Evolutionary conservation across 2,888 invertebrate genomes (phyloP).

Genomic region (Timema cristinae): DNA sequence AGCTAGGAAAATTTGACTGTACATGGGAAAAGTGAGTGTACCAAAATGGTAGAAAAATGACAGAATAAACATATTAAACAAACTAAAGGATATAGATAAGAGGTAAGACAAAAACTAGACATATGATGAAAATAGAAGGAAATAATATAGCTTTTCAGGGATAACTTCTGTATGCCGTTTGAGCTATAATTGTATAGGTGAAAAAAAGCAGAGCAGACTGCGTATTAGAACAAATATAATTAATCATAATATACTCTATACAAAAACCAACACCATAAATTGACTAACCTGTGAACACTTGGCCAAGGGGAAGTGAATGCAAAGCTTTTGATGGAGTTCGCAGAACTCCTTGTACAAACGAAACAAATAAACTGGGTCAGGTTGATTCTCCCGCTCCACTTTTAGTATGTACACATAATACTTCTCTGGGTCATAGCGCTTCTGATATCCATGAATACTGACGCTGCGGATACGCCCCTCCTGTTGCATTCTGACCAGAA

Average conservation of each 20-base stretch:
- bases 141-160: too few relatives aligned
- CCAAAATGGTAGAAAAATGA: too few relatives aligned
- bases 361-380: conserved; percentile 84
- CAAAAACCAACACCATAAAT: neutral
- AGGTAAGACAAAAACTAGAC: too few relatives aligned
- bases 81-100: too few relatives aligned
- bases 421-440: conserved; percentile 95
- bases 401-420: conserved; percentile 90
- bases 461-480: conserved; percentile 86
- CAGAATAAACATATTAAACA: too few relatives aligned
- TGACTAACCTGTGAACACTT: conserved; percentile 78
- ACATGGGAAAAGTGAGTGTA: too few relatives aligned
- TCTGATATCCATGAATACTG: conserved; percentile 84
- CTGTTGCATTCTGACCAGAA: conserved; percentile 63
- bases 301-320: conserved; percentile 85
- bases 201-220: neutral
- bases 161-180: too few relatives aligned
- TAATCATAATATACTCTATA: neutral
- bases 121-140: too few relatives aligned
- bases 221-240: neutral
- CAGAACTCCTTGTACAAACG: conserved; percentile 96
- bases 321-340: conserved; percentile 92
- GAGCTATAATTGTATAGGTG: neutral
- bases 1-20: too few relatives aligned
- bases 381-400: conserved; percentile 77